phyloP scores from a whole-genome alignment of 1,140 invertebrate species.

The Palaemon carinicauda region DNA sequence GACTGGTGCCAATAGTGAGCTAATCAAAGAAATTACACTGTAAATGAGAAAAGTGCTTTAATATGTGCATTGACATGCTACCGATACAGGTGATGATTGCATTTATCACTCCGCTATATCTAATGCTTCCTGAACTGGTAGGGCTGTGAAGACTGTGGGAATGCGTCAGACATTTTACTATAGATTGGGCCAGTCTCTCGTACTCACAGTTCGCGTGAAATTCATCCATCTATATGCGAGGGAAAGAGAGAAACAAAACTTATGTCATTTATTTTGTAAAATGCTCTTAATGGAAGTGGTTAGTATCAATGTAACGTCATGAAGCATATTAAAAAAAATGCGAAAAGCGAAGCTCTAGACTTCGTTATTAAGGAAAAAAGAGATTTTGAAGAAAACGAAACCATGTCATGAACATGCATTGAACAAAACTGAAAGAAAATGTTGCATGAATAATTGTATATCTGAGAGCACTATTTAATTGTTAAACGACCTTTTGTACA shows the following conservation, averaged over 20 bases:
- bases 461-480: not conserved
- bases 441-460: no score
- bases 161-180: not conserved
- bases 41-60: not conserved
- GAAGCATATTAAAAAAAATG: no score
- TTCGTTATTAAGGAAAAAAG: no score
- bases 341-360: no score
- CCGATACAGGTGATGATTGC: not conserved
- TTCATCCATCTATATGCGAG: no score
- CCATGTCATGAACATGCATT: no score
- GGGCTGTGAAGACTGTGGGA: slow-evolving; percentile 8
- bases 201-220: not conserved
- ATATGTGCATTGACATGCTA: not conserved
- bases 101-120: not conserved
- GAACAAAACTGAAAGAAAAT: no score
- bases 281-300: no score
- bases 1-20: not conserved
- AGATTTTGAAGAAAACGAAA: no score
- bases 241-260: no score
- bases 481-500: not conserved
- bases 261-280: no score
- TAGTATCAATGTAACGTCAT: no score
- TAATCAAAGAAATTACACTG: not conserved
- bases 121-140: slow-evolving; percentile 27
- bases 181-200: not conserved